Conservation (phyloP, 35 echinoderm and acorn worm genomes). For the Acanthaster planci region DNA sequence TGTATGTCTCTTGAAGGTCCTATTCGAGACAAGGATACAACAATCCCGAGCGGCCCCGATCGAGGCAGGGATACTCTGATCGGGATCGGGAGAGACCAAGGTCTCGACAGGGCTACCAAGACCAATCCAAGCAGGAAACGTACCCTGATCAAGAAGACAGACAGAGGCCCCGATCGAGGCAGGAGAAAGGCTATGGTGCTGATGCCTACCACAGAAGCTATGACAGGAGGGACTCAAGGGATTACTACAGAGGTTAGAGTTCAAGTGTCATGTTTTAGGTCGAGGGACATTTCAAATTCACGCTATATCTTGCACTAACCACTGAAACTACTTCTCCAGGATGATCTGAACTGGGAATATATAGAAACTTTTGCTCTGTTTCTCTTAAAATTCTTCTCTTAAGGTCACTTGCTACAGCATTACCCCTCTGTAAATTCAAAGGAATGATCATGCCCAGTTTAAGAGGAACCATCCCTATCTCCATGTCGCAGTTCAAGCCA, state of each 20-base stretch:
- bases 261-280: neutral
- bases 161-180: conserved; percentile 42
- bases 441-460: too few species aligned
- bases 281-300: too few species aligned
- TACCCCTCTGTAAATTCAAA: too few species aligned
- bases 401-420: too few species aligned
- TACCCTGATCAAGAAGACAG: conserved; percentile 25
- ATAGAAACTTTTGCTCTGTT: too few species aligned
- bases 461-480: too few species aligned
- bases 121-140: neutral
- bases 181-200: conserved; percentile 37
- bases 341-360: too few species aligned
- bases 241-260: conserved; percentile 11
- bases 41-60: conserved; percentile 54
- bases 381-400: too few species aligned
- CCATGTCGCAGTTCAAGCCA: too few species aligned
- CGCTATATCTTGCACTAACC: neutral
- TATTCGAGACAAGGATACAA: conserved; percentile 49
- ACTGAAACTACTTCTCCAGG: too few species aligned
- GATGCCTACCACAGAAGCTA: conserved; percentile 40
- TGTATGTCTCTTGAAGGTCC: neutral
- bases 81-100: conserved; percentile 31
- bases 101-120: conserved; percentile 38
- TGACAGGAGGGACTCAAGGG: conserved; percentile 35
- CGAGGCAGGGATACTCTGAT: conserved; percentile 53